Evolutionary conservation across 2,888 invertebrate genomes (phyloP).

Genomic region (Spisula subtruncata): DNA sequence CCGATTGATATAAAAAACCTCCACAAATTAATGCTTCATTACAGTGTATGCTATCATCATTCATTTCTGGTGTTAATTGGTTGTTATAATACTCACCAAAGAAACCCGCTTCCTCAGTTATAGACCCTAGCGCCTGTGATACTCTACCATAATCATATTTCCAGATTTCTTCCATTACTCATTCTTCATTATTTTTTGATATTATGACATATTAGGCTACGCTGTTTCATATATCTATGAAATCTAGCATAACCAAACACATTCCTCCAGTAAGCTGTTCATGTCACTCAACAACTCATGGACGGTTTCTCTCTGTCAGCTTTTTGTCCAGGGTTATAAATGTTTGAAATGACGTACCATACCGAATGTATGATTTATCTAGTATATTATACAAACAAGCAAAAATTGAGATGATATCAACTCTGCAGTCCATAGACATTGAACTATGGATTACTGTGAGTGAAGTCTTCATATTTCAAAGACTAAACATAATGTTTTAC

Average conservation of each 20-base stretch:
- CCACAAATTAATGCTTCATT: constrained; percentile 16
- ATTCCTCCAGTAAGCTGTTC: constrained; percentile 49
- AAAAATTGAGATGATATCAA: constrained; percentile 18
- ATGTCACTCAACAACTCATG: constrained; percentile 42
- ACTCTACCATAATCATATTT: constrained; percentile 27
- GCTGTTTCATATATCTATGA: constrained; percentile 55
- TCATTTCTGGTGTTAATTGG: constrained; percentile 15
- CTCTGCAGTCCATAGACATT: neutral
- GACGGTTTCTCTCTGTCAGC: neutral
- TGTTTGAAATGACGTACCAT: neutral
- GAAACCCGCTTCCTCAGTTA: neutral
- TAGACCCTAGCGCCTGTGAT: constrained; percentile 3
- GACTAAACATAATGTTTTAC: neutral
- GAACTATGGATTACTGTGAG: neutral
- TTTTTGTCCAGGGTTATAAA: neutral
- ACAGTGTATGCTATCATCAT: neutral
- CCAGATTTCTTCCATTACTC: constrained; percentile 35
- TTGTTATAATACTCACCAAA: constrained; percentile 17
- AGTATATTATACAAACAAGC: constrained; percentile 10
- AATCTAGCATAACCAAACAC: constrained; percentile 53
- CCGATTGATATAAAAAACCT: neutral
- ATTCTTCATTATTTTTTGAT: constrained; percentile 55
- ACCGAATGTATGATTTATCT: neutral
- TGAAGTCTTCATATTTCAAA: neutral
- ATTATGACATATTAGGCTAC: constrained; percentile 54